These are phyloP conservation scores for Pangasius macronema DNA, from an alignment of 2,797 vertebrate species.

Conservation along the genomic window DNA sequence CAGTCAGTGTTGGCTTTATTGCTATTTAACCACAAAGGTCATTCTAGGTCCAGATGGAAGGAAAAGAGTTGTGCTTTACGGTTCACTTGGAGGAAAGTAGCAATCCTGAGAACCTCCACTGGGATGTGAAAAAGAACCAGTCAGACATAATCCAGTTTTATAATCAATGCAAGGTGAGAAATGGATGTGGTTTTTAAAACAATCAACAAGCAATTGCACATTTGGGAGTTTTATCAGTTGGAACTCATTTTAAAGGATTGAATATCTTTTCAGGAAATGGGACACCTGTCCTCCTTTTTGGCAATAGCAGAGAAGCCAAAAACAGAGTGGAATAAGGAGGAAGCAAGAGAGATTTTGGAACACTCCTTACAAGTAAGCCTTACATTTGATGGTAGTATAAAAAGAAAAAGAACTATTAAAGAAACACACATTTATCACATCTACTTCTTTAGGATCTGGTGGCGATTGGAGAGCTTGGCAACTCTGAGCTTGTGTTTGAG, in stretches of 20 bases:
- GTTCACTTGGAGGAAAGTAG: slow-evolving; percentile 73
- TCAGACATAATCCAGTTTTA: slow-evolving; percentile 70
- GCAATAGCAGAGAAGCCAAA: slow-evolving; percentile 56
- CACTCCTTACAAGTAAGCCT: slow-evolving; percentile 71
- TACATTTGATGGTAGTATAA: not conserved
- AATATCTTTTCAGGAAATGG: slow-evolving; percentile 63
- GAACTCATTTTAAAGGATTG: not conserved
- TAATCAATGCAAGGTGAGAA: slow-evolving; percentile 72
- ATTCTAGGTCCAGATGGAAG: slow-evolving; percentile 65
- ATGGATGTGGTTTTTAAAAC: not conserved
- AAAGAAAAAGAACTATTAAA: not conserved
- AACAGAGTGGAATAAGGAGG: slow-evolving; percentile 52
- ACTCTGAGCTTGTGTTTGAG: slow-evolving; percentile 73
- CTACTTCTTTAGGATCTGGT: slow-evolving; percentile 67
- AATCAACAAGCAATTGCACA: not conserved
- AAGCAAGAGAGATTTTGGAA: slow-evolving; percentile 64
- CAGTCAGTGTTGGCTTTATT: slow-evolving; percentile 43
- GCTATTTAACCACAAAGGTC: slow-evolving; percentile 34
- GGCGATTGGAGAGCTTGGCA: slow-evolving; percentile 64
- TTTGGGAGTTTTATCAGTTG: not conserved
- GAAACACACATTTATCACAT: not conserved
- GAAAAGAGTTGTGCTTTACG: slow-evolving; percentile 67
- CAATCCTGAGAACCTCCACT: slow-evolving; percentile 76
- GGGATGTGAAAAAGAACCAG: slow-evolving; percentile 75
- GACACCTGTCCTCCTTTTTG: slow-evolving; percentile 61